A percentile compares a stretch with the other conserved stretches of the same genome.
Evolutionary conservation across 2,113 vertebrate species (phyloP).

Genomic region (Ictidomys tridecemlineatus): DNA sequence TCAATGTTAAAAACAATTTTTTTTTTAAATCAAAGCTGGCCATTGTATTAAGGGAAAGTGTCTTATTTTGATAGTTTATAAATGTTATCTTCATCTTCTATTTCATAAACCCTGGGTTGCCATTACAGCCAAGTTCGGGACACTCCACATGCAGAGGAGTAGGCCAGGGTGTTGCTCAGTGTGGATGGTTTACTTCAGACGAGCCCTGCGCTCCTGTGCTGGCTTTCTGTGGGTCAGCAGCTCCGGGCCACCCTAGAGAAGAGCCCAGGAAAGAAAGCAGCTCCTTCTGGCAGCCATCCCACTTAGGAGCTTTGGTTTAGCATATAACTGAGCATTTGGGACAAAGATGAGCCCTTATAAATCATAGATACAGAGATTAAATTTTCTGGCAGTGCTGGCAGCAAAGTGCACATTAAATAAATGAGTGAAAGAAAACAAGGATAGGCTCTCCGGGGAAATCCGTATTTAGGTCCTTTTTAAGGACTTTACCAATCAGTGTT

Average conservation of each 20-base stretch:
- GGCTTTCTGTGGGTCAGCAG: background rate
- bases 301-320: conserved; percentile 10
- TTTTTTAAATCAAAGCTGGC: background rate
- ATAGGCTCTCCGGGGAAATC: background rate
- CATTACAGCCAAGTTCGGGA: background rate
- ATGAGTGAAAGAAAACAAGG: background rate
- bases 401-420: conserved; percentile 68
- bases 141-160: background rate
- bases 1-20: background rate
- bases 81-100: background rate
- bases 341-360: conserved; percentile 66
- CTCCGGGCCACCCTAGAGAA: background rate
- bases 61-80: conserved; percentile 49
- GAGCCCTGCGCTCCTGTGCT: background rate
- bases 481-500: conserved; percentile 19
- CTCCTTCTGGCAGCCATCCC: background rate
- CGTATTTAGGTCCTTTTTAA: conserved; percentile 43
- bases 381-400: background rate
- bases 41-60: conserved; percentile 33
- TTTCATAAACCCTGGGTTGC: background rate
- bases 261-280: background rate
- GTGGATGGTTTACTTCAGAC: background rate
- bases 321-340: conserved; percentile 23
- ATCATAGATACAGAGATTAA: conserved; percentile 64
- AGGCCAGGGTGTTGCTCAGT: background rate